Evolutionary conservation across 2,113 vertebrate species (phyloP).

Genomic region (Indicator indicator): DNA sequence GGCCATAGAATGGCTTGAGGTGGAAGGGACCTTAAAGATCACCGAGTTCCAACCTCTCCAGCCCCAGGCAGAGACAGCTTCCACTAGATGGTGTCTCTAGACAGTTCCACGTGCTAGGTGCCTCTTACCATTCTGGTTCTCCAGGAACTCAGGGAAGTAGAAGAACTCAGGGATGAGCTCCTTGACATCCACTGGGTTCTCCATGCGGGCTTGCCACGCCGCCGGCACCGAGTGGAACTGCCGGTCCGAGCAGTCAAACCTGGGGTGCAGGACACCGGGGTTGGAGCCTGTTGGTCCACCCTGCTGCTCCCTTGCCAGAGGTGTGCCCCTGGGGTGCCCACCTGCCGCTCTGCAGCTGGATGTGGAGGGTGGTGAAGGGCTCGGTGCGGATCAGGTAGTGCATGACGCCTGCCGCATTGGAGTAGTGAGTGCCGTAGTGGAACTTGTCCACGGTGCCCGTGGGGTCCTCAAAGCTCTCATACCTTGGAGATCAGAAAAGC

Average conservation of each 20-base stretch:
- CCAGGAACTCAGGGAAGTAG: slow-evolving; percentile 94
- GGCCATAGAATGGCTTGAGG: too few species aligned
- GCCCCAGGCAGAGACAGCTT: too few species aligned
- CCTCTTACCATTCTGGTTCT: slow-evolving; percentile 90
- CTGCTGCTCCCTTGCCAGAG: fast-evolving
- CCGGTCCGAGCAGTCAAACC: slow-evolving; percentile 96
- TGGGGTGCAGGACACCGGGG: slow-evolving; percentile 4
- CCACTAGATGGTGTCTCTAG: too few species aligned
- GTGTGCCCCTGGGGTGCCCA: background rate
- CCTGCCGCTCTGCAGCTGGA: slow-evolving; percentile 97
- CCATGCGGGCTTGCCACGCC: slow-evolving; percentile 96
- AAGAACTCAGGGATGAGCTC: slow-evolving; percentile 98
- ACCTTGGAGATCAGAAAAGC: slow-evolving; percentile 71
- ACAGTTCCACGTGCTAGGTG: too few species aligned
- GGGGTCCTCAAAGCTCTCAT: slow-evolving; percentile 97
- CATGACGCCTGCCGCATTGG: slow-evolving; percentile 97
- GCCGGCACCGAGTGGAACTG: slow-evolving; percentile 96
- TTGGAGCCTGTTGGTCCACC: fast-evolving
- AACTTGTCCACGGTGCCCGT: slow-evolving; percentile 94
- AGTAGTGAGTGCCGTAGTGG: slow-evolving; percentile 99
- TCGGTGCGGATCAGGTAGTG: slow-evolving; percentile 99
- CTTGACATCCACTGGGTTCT: slow-evolving; percentile 95
- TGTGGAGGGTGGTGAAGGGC: slow-evolving; percentile 94
- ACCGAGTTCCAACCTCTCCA: too few species aligned
- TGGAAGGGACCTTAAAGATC: too few species aligned